These are phyloP conservation scores for Eidolon dupreanum DNA, from an alignment of 2,797 vertebrate species.

Conservation along the genomic window DNA sequence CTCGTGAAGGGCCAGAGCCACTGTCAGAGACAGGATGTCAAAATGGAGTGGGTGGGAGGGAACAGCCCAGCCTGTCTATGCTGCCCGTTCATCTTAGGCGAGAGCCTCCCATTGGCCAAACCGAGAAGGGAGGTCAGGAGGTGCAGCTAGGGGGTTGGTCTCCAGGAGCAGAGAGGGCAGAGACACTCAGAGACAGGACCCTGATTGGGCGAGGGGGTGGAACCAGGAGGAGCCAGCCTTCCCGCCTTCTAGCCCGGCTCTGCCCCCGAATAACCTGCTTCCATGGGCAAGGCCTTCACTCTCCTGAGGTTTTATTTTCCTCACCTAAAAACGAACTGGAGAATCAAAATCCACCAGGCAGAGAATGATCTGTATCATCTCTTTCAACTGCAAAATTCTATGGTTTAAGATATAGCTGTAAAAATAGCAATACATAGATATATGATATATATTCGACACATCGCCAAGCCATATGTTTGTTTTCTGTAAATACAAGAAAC, in stretches of 20 bases:
- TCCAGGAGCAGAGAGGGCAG: neutral
- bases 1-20: neutral
- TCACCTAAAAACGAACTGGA: neutral
- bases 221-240: neutral
- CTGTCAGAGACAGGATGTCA: neutral
- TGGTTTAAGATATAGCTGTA: neutral
- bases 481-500: conserved; percentile 56
- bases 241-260: neutral
- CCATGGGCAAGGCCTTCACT: neutral
- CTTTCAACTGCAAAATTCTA: neutral
- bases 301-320: neutral
- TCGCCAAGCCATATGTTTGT: conserved; percentile 49
- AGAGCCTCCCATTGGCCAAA: neutral
- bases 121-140: neutral
- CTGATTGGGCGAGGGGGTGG: too few species aligned
- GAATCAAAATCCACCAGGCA: neutral
- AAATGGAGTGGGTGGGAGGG: neutral
- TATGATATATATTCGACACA: neutral
- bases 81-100: neutral
- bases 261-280: fast-evolving
- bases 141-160: fast-evolving
- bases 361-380: neutral
- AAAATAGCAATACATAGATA: neutral
- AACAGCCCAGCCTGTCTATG: fast-evolving
- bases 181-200: neutral